These are phyloP conservation scores for Trachelus iudaicus DNA, from an alignment of 2,888 invertebrate species.

Conservation along the genomic window DNA sequence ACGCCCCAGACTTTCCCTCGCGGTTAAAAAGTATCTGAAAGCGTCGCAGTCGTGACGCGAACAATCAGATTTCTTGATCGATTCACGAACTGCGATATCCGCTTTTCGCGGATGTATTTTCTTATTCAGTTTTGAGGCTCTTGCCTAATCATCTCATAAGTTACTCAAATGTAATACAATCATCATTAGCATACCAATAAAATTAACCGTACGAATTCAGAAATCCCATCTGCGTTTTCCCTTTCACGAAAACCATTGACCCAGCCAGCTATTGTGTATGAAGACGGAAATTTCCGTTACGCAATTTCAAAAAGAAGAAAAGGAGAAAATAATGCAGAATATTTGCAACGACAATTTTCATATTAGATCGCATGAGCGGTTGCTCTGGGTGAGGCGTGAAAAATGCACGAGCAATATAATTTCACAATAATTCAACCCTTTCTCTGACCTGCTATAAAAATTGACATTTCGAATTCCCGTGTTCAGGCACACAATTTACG, in stretches of 20 bases:
- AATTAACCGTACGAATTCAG: slow-evolving; percentile 21
- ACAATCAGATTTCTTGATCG: slow-evolving; percentile 36
- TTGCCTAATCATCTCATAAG: slow-evolving; percentile 50
- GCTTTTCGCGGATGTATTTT: slow-evolving; percentile 51
- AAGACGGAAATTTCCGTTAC: neutral
- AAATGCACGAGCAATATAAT: neutral
- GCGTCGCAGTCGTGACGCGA: slow-evolving; percentile 44
- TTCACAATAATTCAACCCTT: neutral
- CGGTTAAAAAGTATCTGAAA: slow-evolving; percentile 47
- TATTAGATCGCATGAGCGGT: neutral
- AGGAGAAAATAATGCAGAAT: neutral
- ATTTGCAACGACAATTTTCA: neutral
- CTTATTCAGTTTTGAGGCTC: slow-evolving; percentile 56
- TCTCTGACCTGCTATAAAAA: neutral
- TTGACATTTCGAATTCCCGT: neutral
- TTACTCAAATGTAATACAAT: slow-evolving; percentile 57
- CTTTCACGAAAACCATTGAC: neutral
- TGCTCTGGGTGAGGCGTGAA: neutral
- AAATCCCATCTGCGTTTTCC: neutral
- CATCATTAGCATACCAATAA: slow-evolving; percentile 58
- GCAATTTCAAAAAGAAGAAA: neutral
- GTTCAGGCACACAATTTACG: neutral
- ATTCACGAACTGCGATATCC: slow-evolving; percentile 42
- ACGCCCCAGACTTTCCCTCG: slow-evolving; percentile 34
- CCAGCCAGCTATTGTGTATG: neutral